Evolutionary conservation across 2,888 invertebrate genomes (phyloP).

Genomic region (Caenorhabditis becei): DNA sequence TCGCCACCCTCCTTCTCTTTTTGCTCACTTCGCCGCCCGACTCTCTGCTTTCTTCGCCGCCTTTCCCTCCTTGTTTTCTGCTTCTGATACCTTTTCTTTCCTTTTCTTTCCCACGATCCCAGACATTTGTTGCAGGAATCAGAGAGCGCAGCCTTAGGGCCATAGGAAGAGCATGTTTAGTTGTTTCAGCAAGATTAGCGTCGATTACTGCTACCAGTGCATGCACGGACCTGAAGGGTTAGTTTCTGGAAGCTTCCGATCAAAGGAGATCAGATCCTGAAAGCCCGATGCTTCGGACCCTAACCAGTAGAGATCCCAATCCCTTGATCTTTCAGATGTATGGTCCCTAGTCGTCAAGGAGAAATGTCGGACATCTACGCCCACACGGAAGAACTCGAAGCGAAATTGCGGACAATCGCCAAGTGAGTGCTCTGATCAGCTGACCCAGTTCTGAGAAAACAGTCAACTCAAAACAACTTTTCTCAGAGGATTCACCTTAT

Average conservation of each 20-base stretch:
- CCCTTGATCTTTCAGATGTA: conserved; percentile 32
- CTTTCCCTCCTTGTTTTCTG: conserved; percentile 1
- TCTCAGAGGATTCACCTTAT: too few relatives aligned
- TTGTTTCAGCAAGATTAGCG: conserved; percentile 31
- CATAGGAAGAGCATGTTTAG: conserved; percentile 19
- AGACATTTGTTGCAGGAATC: neutral
- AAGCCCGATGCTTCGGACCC: too few relatives aligned
- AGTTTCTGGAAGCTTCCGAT: neutral
- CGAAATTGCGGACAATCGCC: conserved; percentile 42
- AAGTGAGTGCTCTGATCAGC: conserved; percentile 22
- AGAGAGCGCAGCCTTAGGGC: neutral
- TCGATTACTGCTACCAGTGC: conserved; percentile 40
- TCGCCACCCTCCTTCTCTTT: conserved; percentile 20
- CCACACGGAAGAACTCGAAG: conserved; percentile 49
- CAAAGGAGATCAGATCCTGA: too few relatives aligned
- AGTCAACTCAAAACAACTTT: neutral
- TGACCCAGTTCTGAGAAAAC: too few relatives aligned
- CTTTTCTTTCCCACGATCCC: neutral
- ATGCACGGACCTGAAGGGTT: conserved; percentile 58
- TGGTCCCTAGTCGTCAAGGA: conserved; percentile 52
- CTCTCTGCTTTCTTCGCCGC: conserved; percentile 2
- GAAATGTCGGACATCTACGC: conserved; percentile 31
- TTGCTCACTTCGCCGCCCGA: too few relatives aligned
- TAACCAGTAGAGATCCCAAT: neutral
- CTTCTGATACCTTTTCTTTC: conserved; percentile 4